Evolutionary conservation across 37 sponge, comb jelly and placozoan species (phyloP).

Genomic region (Agelas oroides): DNA sequence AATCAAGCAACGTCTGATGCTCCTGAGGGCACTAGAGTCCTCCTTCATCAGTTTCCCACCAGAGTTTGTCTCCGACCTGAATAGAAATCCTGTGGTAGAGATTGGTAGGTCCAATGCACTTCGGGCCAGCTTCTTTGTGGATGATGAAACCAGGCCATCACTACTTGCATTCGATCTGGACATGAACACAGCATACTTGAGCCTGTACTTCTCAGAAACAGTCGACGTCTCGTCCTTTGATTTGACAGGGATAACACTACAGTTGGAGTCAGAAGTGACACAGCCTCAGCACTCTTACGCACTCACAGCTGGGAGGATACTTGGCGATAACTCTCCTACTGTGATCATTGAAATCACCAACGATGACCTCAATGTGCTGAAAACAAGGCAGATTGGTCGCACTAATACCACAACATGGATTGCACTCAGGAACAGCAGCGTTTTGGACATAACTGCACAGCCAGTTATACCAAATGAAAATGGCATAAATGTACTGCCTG

Average conservation of each 20-base stretch:
- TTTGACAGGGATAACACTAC: conserved; percentile 76
- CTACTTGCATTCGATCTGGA: conserved; percentile 76
- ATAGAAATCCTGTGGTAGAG: conserved; percentile 60
- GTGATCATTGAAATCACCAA: conserved; percentile 58
- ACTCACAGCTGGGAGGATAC: conserved; percentile 48
- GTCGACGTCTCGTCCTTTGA: conserved; percentile 72
- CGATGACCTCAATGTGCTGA: conserved; percentile 84
- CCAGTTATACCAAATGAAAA: conserved; percentile 30
- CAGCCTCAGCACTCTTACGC: conserved; percentile 6
- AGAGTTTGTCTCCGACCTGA: conserved; percentile 70
- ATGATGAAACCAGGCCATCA: conserved; percentile 69
- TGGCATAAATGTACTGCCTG: conserved; percentile 54
- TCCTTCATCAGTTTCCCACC: conserved; percentile 56
- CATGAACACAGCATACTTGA: conserved; percentile 76
- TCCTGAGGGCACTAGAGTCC: conserved; percentile 52
- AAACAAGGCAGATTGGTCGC: conserved; percentile 63
- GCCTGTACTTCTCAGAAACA: conserved; percentile 90
- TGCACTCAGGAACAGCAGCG: conserved; percentile 43
- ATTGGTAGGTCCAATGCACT: conserved; percentile 53
- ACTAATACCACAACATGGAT: conserved; percentile 61
- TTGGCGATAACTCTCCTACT: conserved; percentile 33
- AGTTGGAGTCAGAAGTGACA: conserved; percentile 37
- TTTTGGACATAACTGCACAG: conserved; percentile 67
- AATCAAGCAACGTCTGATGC: conserved; percentile 67
- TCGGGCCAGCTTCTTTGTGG: conserved; percentile 51